Evolutionary conservation across 1,140 invertebrate species (phyloP).

Genomic region (Listronotus bonariensis): DNA sequence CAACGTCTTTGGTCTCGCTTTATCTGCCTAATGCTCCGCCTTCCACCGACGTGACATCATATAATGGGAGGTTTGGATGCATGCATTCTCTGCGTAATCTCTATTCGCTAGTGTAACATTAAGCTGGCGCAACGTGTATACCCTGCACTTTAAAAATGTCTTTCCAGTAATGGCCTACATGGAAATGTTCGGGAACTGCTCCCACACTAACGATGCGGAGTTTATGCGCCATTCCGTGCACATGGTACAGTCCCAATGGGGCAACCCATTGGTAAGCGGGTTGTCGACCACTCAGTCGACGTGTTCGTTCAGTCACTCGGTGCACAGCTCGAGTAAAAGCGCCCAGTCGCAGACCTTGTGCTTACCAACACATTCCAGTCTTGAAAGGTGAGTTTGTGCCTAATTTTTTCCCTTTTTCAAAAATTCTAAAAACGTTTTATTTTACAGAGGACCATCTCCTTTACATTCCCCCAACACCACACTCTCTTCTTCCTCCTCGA

Average conservation of each 20-base stretch:
- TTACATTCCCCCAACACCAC: constrained; percentile 45
- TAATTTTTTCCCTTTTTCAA: too few relatives aligned
- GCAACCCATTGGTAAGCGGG: constrained; percentile 55
- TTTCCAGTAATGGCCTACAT: constrained; percentile 89
- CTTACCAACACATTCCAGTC: constrained; percentile 52
- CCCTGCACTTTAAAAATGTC: constrained; percentile 3
- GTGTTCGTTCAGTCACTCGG: constrained; percentile 61
- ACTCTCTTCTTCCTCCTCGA: constrained; percentile 25
- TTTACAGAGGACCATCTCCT: constrained; percentile 44
- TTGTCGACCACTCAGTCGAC: constrained; percentile 62
- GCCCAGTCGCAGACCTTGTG: constrained; percentile 54
- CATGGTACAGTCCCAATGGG: constrained; percentile 68
- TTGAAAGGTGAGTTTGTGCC: constrained; percentile 33
- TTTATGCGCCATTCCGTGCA: constrained; percentile 84
- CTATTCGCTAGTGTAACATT: too few relatives aligned
- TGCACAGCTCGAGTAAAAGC: constrained; percentile 50
- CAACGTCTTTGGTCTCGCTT: too few relatives aligned
- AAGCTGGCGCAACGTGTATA: not conserved
- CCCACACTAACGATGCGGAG: constrained; percentile 72
- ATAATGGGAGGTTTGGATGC: too few relatives aligned
- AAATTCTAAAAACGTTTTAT: too few relatives aligned
- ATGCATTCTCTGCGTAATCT: too few relatives aligned
- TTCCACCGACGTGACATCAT: too few relatives aligned
- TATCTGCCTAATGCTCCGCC: too few relatives aligned
- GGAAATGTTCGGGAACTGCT: constrained; percentile 91